Evolutionary conservation across 1,140 invertebrate species (phyloP).

Genomic region (Solen grandis): DNA sequence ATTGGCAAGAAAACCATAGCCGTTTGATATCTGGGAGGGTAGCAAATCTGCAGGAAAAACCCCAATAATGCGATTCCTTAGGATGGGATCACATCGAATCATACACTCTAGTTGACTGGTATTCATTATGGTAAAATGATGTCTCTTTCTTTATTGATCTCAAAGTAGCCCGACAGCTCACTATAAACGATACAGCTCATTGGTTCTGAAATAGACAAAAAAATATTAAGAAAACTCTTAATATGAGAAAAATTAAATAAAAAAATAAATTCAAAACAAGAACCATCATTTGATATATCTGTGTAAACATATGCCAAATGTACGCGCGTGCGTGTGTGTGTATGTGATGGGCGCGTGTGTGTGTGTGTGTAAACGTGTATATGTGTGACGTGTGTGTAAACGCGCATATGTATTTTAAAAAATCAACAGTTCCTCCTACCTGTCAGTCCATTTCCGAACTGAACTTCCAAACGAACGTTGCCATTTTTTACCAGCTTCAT

Average conservation of each 20-base stretch:
- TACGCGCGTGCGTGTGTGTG: too few species aligned
- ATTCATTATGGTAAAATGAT: constrained; percentile 52
- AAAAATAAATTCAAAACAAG: too few species aligned
- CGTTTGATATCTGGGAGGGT: background rate
- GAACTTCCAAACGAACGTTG: constrained; percentile 35
- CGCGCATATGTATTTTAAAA: too few species aligned
- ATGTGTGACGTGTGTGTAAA: too few species aligned
- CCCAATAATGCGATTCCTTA: constrained; percentile 16
- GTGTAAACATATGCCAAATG: too few species aligned
- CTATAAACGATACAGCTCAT: constrained; percentile 17
- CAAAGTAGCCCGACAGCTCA: too few species aligned
- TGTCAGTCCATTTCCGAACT: too few species aligned
- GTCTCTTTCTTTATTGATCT: too few species aligned
- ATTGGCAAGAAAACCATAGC: background rate
- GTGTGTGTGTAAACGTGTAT: constrained; percentile 6
- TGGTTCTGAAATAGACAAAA: constrained; percentile 14
- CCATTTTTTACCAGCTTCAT: background rate
- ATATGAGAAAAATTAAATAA: too few species aligned
- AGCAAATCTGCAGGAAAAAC: constrained; percentile 24
- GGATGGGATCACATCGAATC: constrained; percentile 19
- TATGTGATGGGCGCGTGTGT: constrained; percentile 19
- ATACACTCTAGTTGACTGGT: constrained; percentile 22
- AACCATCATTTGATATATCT: too few species aligned
- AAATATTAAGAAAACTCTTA: too few species aligned
- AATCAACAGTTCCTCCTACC: too few species aligned